Evolutionary conservation across 2,888 invertebrate species (phyloP).

Genomic region (Spicauda simplicius): DNA sequence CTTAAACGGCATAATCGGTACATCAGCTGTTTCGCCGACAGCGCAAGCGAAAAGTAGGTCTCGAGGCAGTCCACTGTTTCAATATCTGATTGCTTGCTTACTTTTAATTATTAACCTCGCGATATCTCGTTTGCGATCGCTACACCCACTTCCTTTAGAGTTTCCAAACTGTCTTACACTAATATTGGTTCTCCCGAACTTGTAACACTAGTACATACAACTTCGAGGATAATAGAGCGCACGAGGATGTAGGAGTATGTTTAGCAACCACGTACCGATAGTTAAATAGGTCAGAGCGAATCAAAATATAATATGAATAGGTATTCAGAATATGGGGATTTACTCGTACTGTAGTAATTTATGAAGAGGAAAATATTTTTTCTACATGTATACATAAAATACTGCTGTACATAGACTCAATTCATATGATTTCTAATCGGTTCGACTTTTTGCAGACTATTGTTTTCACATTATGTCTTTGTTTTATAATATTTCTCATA

Average conservation of each 20-base stretch:
- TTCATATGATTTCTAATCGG: too few relatives aligned
- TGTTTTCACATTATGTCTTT: too few relatives aligned
- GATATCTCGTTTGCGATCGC: constrained; percentile 39
- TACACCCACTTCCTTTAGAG: constrained; percentile 41
- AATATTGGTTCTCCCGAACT: constrained; percentile 33
- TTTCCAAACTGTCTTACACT: constrained; percentile 35
- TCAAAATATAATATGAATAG: not conserved
- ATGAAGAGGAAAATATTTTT: not conserved
- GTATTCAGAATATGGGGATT: not conserved
- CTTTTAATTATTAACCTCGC: constrained; percentile 42
- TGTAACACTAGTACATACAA: constrained; percentile 11
- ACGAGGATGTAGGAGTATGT: constrained; percentile 18
- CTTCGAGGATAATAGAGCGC: constrained; percentile 25
- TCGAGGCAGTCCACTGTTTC: constrained; percentile 35
- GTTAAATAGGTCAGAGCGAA: constrained; percentile 8
- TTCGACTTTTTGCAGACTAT: too few relatives aligned
- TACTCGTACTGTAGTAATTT: not conserved
- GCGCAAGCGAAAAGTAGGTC: constrained; percentile 35
- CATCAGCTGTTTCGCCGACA: constrained; percentile 33
- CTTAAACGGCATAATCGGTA: constrained; percentile 34
- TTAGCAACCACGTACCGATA: constrained; percentile 15
- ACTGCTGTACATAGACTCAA: too few relatives aligned
- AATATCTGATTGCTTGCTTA: constrained; percentile 37
- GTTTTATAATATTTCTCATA: too few relatives aligned
- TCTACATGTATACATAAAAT: too few relatives aligned